These are phyloP conservation scores for Siderastrea radians DNA, from an alignment of 92 coral and sea anemone genomes.

Conservation along the genomic window DNA sequence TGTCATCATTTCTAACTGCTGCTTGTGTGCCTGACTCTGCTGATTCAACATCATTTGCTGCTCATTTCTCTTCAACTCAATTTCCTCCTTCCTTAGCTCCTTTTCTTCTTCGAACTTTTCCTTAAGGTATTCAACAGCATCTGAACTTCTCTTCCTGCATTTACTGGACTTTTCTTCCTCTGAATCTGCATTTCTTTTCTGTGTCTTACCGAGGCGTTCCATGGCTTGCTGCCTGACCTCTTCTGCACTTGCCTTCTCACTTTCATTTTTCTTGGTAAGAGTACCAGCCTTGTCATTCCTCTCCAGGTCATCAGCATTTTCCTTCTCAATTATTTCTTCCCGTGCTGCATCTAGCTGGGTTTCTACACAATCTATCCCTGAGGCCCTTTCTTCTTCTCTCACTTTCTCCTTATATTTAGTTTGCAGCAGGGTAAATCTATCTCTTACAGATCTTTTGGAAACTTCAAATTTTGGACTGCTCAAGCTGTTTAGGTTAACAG, in stretches of 20 bases:
- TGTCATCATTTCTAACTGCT: constrained; percentile 59
- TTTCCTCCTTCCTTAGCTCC: constrained; percentile 42
- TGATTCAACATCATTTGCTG: constrained; percentile 43
- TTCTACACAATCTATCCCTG: constrained; percentile 42
- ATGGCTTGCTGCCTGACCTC: constrained; percentile 46
- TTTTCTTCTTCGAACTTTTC: constrained; percentile 36
- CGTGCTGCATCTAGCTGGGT: constrained; percentile 46
- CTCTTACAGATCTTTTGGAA: constrained; percentile 63
- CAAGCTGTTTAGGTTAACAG: constrained; percentile 52
- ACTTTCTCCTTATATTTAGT: constrained; percentile 48
- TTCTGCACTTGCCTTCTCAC: constrained; percentile 50
- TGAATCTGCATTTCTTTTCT: constrained; percentile 42
- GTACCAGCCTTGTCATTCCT: constrained; percentile 32
- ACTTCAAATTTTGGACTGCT: constrained; percentile 47
- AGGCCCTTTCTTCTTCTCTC: constrained; percentile 46
- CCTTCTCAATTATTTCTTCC: constrained; percentile 45
- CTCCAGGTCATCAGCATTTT: constrained; percentile 42
- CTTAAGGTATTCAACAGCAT: constrained; percentile 53
- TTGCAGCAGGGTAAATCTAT: constrained; percentile 45
- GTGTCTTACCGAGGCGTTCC: constrained; percentile 45
- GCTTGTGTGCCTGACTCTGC: constrained; percentile 44
- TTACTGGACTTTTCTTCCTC: constrained; percentile 41
- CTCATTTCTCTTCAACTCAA: constrained; percentile 41
- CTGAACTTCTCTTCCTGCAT: constrained; percentile 46
- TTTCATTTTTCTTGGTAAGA: constrained; percentile 13